These are phyloP conservation scores for Champsocephalus gunnari DNA, from an alignment of 2,797 vertebrate species.

Conservation along the genomic window DNA sequence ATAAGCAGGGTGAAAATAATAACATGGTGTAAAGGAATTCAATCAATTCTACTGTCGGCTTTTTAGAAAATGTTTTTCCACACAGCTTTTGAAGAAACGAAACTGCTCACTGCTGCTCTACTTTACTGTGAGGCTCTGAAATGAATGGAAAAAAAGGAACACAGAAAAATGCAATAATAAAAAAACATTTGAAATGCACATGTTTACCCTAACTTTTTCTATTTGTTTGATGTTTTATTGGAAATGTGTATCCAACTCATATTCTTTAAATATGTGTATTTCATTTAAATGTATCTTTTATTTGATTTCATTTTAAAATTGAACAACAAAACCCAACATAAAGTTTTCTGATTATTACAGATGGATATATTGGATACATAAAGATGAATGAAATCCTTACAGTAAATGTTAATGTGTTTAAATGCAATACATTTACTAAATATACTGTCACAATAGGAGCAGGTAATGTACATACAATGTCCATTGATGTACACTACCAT, in stretches of 20 bases:
- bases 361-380: background rate
- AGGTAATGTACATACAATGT: background rate
- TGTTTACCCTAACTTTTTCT: too few species aligned
- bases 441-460: background rate
- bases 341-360: too few species aligned
- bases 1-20: slow-evolving; percentile 18
- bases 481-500: too few species aligned
- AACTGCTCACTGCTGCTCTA: background rate
- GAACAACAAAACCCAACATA: too few species aligned
- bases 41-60: slow-evolving; percentile 42
- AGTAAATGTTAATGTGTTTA: background rate
- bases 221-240: too few species aligned
- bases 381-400: background rate
- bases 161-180: background rate
- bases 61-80: slow-evolving; percentile 26
- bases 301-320: too few species aligned
- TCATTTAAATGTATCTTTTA: too few species aligned
- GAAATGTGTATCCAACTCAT: too few species aligned
- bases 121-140: background rate
- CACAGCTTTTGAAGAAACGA: slow-evolving; percentile 20
- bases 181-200: too few species aligned
- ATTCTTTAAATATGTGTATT: too few species aligned
- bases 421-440: background rate
- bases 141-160: background rate
- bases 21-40: slow-evolving; percentile 39